phyloP scores from a whole-genome alignment of 2,797 vertebrate genomes.

The Onychomys torridus region DNA sequence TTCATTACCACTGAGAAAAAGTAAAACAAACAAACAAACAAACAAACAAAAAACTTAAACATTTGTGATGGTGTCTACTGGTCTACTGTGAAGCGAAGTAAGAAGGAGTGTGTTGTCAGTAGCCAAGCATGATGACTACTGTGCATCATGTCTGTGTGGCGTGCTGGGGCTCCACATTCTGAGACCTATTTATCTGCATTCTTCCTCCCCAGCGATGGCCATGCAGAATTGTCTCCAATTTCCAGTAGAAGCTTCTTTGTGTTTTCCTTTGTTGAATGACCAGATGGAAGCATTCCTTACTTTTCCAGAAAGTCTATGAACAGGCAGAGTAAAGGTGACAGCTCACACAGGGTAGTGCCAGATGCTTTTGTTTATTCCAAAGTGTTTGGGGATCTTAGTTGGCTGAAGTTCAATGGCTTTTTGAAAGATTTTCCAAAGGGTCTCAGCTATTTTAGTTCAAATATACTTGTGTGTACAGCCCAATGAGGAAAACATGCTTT shows the following conservation, averaged over 20 bases:
- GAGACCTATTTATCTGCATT: neutral
- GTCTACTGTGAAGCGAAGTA: neutral
- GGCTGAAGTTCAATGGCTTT: constrained; percentile 70
- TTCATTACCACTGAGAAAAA: neutral
- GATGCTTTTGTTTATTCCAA: constrained; percentile 78
- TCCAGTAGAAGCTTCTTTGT: neutral
- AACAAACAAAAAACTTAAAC: too few relatives aligned
- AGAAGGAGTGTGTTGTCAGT: neutral
- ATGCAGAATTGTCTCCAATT: constrained; percentile 34
- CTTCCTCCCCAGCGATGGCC: neutral
- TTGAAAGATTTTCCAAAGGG: constrained; percentile 63
- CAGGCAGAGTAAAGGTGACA: constrained; percentile 81
- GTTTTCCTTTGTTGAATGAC: constrained; percentile 69
- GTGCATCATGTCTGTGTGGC: neutral
- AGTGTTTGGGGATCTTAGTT: constrained; percentile 62
- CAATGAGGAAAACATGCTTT: constrained; percentile 36
- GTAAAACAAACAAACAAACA: too few relatives aligned
- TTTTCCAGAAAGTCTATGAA: constrained; percentile 80
- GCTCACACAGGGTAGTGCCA: constrained; percentile 71
- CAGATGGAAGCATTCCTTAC: constrained; percentile 77
- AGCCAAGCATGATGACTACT: neutral
- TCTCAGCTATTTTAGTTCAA: constrained; percentile 49
- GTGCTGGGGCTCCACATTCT: neutral
- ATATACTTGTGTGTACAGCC: constrained; percentile 29
- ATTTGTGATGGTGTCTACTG: neutral